Evolutionary conservation across 2,113 vertebrate species (phyloP).

Genomic region (Halcyon senegalensis): DNA sequence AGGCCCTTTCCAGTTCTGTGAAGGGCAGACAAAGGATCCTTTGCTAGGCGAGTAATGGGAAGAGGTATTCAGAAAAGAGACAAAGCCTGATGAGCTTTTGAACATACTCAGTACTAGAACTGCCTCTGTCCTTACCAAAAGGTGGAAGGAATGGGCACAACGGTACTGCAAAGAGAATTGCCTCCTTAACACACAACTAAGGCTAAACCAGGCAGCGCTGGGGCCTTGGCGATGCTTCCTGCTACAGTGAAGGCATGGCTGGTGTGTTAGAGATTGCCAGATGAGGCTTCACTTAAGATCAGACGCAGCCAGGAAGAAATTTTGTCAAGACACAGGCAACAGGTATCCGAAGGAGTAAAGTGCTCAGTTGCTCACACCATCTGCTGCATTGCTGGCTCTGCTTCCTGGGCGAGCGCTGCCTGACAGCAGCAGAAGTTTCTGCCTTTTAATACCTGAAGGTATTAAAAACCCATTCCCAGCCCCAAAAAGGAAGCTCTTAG

Average conservation of each 20-base stretch:
- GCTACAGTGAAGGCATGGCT: neutral
- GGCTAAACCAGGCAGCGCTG: neutral
- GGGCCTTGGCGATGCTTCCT: neutral
- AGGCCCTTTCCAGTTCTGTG: neutral
- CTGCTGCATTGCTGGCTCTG: neutral
- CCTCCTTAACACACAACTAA: neutral
- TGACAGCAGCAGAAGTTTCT: neutral
- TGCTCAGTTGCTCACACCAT: conserved; percentile 6
- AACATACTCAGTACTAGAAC: neutral
- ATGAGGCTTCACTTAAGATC: neutral
- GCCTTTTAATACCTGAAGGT: neutral
- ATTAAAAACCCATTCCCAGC: neutral
- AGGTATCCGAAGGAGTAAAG: neutral
- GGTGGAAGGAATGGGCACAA: neutral
- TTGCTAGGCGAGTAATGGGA: neutral
- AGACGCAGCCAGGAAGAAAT: neutral
- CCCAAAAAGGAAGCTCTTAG: neutral
- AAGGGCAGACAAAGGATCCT: neutral
- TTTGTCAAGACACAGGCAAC: neutral
- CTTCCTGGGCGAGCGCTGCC: neutral
- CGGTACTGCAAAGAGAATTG: neutral
- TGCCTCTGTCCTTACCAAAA: neutral
- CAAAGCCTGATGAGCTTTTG: neutral
- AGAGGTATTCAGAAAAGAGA: neutral
- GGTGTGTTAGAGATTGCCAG: neutral